Evolutionary conservation across 2,888 invertebrate genomes (phyloP).

Genomic region (Vandiemenella viatica): DNA sequence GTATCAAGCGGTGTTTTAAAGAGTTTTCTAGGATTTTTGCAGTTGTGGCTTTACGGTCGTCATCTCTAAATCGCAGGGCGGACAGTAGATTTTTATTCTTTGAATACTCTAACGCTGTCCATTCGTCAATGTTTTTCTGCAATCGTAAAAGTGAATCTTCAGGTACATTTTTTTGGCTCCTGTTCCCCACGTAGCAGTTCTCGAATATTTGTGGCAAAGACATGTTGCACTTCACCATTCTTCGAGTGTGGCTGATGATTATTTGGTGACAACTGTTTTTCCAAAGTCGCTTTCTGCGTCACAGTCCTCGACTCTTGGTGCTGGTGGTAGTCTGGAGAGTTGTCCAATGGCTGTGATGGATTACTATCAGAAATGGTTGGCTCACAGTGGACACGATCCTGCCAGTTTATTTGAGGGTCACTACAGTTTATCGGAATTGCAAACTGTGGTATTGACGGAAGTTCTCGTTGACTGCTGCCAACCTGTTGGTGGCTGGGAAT

Average conservation of each 20-base stretch:
- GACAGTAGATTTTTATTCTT: slow-evolving; percentile 31
- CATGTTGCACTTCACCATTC: slow-evolving; percentile 17
- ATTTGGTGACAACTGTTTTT: no score
- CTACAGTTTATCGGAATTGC: slow-evolving; percentile 20
- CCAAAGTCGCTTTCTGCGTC: slow-evolving; percentile 31
- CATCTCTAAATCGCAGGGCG: slow-evolving; percentile 1
- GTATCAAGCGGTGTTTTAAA: slow-evolving; percentile 28
- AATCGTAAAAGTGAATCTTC: no score
- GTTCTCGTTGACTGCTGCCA: no score
- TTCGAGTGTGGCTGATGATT: background rate
- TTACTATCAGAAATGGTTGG: no score
- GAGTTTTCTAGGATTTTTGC: background rate
- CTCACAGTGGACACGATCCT: no score
- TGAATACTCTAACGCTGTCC: slow-evolving; percentile 64
- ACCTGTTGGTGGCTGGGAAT: no score
- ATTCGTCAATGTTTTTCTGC: slow-evolving; percentile 70
- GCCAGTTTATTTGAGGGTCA: no score
- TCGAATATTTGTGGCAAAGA: slow-evolving; percentile 33
- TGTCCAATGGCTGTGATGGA: no score
- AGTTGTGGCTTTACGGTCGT: slow-evolving; percentile 2
- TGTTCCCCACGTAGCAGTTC: slow-evolving; percentile 34
- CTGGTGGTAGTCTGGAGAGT: slow-evolving; percentile 14
- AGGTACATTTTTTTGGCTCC: slow-evolving; percentile 26
- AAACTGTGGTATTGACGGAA: no score
- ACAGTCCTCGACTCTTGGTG: slow-evolving; percentile 25